Conservation (phyloP, 1,140 invertebrate genomes). For the Drosophila saltans region DNA sequence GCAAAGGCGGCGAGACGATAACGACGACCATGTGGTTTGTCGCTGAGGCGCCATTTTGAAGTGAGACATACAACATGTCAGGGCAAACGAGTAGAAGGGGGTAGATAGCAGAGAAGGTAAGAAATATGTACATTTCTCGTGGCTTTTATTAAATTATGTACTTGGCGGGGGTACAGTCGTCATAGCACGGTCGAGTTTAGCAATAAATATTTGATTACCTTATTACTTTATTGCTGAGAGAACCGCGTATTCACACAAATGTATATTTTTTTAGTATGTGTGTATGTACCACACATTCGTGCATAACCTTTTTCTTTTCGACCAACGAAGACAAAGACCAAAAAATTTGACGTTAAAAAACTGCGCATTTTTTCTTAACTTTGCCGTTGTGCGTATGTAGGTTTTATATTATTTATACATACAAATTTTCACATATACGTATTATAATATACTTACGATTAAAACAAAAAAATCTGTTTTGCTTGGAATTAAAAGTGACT, state of each 20-base stretch:
- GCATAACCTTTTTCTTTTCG: conserved; percentile 39
- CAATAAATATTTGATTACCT: conserved; percentile 14
- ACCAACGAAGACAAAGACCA: conserved; percentile 21
- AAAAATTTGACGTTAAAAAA: neutral
- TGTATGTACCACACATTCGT: conserved; percentile 11
- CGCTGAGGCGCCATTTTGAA: conserved; percentile 68
- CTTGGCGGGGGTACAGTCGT: conserved; percentile 46
- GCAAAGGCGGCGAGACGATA: conserved; percentile 59
- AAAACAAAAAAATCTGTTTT: conserved; percentile 82
- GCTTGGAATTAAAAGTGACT: conserved; percentile 56
- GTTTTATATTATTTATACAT: too few relatives aligned
- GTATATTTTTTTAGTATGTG: neutral
- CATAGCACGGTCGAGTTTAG: neutral
- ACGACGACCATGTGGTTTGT: conserved; percentile 70
- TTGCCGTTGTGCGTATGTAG: neutral
- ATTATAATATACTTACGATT: conserved; percentile 65
- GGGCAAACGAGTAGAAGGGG: conserved; percentile 8
- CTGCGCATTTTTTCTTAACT: neutral
- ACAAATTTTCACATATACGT: conserved; percentile 3
- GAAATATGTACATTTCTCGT: conserved; percentile 48
- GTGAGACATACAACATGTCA: conserved; percentile 54
- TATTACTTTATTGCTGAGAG: neutral
- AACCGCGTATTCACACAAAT: neutral
- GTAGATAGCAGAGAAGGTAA: conserved; percentile 1
- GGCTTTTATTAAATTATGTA: conserved; percentile 55